A percentile compares a stretch with the other conserved stretches of the same genome.
Evolutionary conservation across 2,888 invertebrate species (phyloP).

Genomic region (Coelopa pilipes): DNA sequence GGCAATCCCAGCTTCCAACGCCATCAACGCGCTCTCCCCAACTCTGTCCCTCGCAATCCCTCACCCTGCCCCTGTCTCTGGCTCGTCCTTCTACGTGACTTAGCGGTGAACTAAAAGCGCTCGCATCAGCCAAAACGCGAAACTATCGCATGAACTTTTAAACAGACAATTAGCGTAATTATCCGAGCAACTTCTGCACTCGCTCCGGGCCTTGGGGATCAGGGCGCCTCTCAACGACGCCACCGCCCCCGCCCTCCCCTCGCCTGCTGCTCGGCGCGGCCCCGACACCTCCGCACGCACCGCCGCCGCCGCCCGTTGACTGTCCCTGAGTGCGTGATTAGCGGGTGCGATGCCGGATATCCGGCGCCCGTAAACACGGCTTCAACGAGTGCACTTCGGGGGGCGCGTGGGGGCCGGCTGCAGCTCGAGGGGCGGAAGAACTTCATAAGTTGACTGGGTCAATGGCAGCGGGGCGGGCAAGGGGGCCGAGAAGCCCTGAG

Average conservation of each 20-base stretch:
- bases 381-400: too few relatives aligned
- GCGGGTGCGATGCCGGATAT: too few relatives aligned
- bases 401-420: too few relatives aligned
- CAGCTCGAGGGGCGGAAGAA: too few relatives aligned
- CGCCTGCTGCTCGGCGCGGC: not conserved
- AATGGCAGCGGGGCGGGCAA: too few relatives aligned
- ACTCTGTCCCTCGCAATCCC: too few relatives aligned
- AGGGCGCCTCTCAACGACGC: not conserved
- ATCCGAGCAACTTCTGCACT: conserved; percentile 40
- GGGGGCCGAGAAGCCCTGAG: too few relatives aligned
- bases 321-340: conserved; percentile 1
- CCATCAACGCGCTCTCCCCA: too few relatives aligned
- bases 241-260: not conserved
- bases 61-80: not conserved
- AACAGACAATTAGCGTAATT: conserved; percentile 56
- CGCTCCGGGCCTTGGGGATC: not conserved
- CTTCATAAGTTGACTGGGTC: too few relatives aligned
- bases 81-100: conserved; percentile 9
- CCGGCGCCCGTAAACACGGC: too few relatives aligned
- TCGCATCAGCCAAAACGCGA: conserved; percentile 25
- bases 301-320: conserved; percentile 20
- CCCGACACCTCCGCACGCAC: not conserved
- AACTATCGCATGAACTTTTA: conserved; percentile 40
- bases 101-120: conserved; percentile 7
- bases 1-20: not conserved